Percentiles rank a stretch among this genome's conserved stretches.
These are phyloP conservation scores for Mormyrops boulengeri DNA, from an alignment of 2,797 vertebrate species.

Conservation along the genomic window DNA sequence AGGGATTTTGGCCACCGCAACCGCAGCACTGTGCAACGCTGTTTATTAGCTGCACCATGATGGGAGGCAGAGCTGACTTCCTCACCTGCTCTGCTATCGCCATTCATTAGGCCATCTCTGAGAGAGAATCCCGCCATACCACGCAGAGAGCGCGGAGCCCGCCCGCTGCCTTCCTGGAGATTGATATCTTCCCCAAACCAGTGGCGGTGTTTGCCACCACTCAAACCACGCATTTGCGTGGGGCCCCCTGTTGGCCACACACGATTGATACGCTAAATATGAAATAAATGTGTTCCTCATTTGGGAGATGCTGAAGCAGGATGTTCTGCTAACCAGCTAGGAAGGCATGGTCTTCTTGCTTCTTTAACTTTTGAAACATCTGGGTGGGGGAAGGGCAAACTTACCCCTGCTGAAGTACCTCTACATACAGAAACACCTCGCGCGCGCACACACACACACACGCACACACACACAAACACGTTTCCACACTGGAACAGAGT, in stretches of 20 bases:
- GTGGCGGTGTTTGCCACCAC: neutral
- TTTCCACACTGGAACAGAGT: neutral
- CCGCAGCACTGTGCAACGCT: neutral
- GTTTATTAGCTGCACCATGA: constrained; percentile 16
- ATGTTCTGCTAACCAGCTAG: neutral
- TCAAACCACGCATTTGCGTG: neutral
- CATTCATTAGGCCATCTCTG: constrained; percentile 4
- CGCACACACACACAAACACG: no score
- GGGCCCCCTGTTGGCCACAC: neutral
- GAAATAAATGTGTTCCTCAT: neutral
- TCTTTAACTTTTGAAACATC: neutral
- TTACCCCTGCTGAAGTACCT: neutral
- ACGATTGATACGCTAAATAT: neutral
- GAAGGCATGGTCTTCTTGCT: neutral
- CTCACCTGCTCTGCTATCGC: neutral
- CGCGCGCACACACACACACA: no score
- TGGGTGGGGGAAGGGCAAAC: no score
- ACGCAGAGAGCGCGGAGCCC: neutral
- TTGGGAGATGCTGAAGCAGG: neutral
- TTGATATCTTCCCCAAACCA: neutral
- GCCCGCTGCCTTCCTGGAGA: neutral
- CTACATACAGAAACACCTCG: neutral
- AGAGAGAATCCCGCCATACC: neutral
- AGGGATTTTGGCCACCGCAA: constrained; percentile 7
- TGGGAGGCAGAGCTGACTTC: constrained; percentile 3